Conservation (phyloP, 1,140 invertebrate species). For the Zophobas atratus region DNA sequence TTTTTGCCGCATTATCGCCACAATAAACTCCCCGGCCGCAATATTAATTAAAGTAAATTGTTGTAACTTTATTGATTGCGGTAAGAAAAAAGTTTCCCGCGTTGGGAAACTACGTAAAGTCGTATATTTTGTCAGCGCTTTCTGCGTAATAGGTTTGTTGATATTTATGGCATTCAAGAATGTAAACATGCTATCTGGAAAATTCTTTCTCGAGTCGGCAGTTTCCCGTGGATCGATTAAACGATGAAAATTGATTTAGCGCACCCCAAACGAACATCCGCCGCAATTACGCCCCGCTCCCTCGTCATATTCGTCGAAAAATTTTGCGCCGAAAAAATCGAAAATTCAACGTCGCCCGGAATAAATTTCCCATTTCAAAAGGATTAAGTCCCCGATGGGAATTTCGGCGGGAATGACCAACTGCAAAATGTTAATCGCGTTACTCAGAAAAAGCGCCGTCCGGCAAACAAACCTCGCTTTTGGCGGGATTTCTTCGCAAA, state of each 20-base stretch:
- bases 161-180: slow-evolving; percentile 44
- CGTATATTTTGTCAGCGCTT: slow-evolving; percentile 45
- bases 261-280: neutral
- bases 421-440: neutral
- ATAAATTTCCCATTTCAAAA: slow-evolving; percentile 36
- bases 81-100: slow-evolving; percentile 34
- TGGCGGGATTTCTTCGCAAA: neutral
- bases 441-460: too few relatives aligned
- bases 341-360: slow-evolving; percentile 16
- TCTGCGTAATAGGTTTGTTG: slow-evolving; percentile 45
- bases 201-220: slow-evolving; percentile 21
- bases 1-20: slow-evolving; percentile 4
- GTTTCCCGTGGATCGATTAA: neutral
- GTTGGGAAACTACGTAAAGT: slow-evolving; percentile 27
- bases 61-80: slow-evolving; percentile 12
- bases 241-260: slow-evolving; percentile 24
- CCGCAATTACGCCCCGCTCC: slow-evolving; percentile 10
- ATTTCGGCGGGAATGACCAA: slow-evolving; percentile 18
- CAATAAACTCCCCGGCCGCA: neutral
- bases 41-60: slow-evolving; percentile 40
- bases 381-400: slow-evolving; percentile 27
- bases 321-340: slow-evolving; percentile 23
- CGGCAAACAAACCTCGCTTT: too few relatives aligned
- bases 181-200: slow-evolving; percentile 43
- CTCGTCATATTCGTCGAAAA: slow-evolving; percentile 7